These are phyloP conservation scores for Hippocampus abdominalis DNA, from an alignment of 2,113 vertebrate species.

Conservation along the genomic window DNA sequence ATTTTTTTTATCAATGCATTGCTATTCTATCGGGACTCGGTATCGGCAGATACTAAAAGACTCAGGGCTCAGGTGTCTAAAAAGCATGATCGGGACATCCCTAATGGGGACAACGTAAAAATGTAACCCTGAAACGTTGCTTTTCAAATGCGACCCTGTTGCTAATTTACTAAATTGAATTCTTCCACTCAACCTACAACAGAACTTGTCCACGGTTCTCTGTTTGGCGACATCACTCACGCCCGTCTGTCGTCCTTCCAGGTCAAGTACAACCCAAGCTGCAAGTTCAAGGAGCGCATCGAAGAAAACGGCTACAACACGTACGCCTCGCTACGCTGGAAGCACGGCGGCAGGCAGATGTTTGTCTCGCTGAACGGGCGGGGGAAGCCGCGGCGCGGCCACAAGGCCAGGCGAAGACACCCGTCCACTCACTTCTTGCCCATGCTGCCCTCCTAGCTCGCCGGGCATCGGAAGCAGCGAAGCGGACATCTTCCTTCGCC, in stretches of 20 bases:
- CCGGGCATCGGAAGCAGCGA: slow-evolving; percentile 14
- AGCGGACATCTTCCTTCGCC: slow-evolving; percentile 38
- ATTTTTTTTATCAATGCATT: no score
- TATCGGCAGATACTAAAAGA: no score
- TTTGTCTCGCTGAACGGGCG: slow-evolving; percentile 84
- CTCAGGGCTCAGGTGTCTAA: no score
- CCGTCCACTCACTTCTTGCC: slow-evolving; percentile 91
- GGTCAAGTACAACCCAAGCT: slow-evolving; percentile 84
- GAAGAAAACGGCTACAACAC: slow-evolving; percentile 95
- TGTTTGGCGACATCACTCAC: no score
- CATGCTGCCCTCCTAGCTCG: slow-evolving; percentile 78
- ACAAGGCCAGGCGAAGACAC: slow-evolving; percentile 79
- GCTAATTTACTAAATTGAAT: neutral
- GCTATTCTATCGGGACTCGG: no score
- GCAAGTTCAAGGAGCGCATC: slow-evolving; percentile 88
- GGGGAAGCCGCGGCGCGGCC: slow-evolving; percentile 76
- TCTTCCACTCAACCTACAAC: neutral
- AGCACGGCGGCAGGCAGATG: slow-evolving; percentile 81
- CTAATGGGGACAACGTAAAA: no score
- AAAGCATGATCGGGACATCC: no score
- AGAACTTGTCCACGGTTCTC: neutral
- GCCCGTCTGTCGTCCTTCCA: slow-evolving; percentile 47
- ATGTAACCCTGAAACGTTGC: neutral
- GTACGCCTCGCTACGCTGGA: slow-evolving; percentile 84
- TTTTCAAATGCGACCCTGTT: neutral